phyloP scores from a whole-genome alignment of 2,797 vertebrate species.

The Acipenser ruthenus region DNA sequence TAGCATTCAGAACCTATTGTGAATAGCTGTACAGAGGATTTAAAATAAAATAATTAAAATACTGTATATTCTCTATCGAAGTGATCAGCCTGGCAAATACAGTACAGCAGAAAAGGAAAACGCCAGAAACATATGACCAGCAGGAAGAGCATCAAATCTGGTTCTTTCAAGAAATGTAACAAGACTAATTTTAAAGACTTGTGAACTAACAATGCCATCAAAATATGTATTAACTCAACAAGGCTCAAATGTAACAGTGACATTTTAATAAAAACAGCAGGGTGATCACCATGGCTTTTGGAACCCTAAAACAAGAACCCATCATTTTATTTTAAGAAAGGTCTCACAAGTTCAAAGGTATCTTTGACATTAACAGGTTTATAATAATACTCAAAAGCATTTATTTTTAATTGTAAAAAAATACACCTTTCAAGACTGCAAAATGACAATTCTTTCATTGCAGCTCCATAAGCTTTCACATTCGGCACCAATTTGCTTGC shows the following conservation, averaged over 20 bases:
- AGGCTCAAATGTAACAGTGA: conserved; percentile 25
- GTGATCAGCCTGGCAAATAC: no score
- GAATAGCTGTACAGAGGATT: no score
- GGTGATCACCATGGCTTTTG: conserved; percentile 19
- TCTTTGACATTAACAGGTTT: conserved; percentile 23
- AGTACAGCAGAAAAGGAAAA: conserved; percentile 33
- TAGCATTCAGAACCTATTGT: no score
- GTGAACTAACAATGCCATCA: conserved; percentile 13
- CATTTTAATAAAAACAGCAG: conserved; percentile 15
- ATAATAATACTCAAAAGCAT: conserved; percentile 6
- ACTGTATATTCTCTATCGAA: no score
- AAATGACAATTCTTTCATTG: conserved; percentile 22
- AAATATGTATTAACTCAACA: conserved; percentile 14
- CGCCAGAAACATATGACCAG: conserved; percentile 21
- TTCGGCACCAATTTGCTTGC: conserved; percentile 23
- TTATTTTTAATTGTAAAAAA: conserved; percentile 7
- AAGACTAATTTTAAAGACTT: conserved; percentile 24
- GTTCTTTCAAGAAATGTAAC: conserved; percentile 19
- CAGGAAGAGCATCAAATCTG: conserved; percentile 7
- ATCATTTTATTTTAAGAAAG: conserved; percentile 7
- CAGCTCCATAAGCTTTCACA: conserved; percentile 32
- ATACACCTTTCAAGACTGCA: conserved; percentile 4
- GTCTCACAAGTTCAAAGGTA: conserved; percentile 21
- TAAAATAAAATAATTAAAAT: no score
- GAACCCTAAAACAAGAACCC: conserved; percentile 10